phyloP scores from a whole-genome alignment of 37 sponge, comb jelly and placozoan species.

The Halichondria panicea region DNA sequence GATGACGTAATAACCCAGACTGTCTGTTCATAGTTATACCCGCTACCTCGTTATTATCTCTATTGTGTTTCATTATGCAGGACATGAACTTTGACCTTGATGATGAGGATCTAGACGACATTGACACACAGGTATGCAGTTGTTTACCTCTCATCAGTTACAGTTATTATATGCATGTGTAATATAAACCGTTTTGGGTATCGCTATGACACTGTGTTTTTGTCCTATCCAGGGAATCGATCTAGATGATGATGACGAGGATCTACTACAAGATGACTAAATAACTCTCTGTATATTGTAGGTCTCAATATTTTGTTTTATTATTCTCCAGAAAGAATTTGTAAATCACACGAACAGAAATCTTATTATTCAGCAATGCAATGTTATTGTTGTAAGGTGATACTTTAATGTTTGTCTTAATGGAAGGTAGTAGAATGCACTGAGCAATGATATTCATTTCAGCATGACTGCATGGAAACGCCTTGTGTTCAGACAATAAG shows the following conservation, averaged over 20 bases:
- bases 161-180: background rate
- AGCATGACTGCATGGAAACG: no score
- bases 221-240: constrained; percentile 31
- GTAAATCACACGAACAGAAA: no score
- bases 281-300: background rate
- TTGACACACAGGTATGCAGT: constrained; percentile 26
- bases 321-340: no score
- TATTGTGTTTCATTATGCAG: background rate
- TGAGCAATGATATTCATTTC: no score
- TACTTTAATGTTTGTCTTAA: no score
- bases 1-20: no score
- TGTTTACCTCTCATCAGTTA: background rate
- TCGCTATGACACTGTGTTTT: background rate
- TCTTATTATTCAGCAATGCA: no score
- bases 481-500: no score
- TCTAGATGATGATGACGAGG: constrained; percentile 51
- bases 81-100: constrained; percentile 66
- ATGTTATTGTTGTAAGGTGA: no score
- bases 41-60: no score
- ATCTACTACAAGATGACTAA: constrained; percentile 15
- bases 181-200: background rate
- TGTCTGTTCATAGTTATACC: no score
- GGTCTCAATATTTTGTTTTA: background rate
- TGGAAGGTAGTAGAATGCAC: no score
- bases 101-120: constrained; percentile 50